phyloP scores from a whole-genome alignment of 2,888 invertebrate species.

The Pristionchus exspectatus region DNA sequence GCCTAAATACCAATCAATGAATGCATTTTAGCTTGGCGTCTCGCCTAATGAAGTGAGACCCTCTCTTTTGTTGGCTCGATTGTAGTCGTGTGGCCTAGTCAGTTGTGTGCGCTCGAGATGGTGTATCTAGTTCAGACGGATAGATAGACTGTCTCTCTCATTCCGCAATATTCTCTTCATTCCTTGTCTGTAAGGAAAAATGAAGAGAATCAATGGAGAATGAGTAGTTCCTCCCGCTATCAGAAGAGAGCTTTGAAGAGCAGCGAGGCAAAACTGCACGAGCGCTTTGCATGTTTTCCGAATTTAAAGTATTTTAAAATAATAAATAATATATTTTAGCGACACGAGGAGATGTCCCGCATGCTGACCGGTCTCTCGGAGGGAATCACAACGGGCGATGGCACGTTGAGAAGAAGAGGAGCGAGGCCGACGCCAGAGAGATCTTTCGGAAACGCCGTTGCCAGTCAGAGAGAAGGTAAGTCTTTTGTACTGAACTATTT shows the following conservation, averaged over 20 bases:
- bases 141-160: neutral
- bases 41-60: slow-evolving; percentile 36
- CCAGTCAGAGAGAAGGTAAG: slow-evolving; percentile 60
- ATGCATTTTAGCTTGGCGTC: slow-evolving; percentile 11
- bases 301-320: neutral
- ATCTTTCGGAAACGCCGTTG: slow-evolving; percentile 54
- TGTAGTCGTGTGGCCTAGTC: neutral
- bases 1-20: neutral
- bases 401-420: slow-evolving; percentile 66
- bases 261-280: neutral
- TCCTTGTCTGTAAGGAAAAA: neutral
- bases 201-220: neutral
- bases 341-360: slow-evolving; percentile 76
- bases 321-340: slow-evolving; percentile 57
- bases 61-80: neutral
- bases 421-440: slow-evolving; percentile 69
- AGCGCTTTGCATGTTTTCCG: slow-evolving; percentile 36
- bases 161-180: too few relatives aligned
- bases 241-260: neutral
- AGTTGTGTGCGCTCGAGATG: neutral
- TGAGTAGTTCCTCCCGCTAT: neutral
- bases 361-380: slow-evolving; percentile 64
- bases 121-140: neutral
- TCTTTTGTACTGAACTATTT: too few relatives aligned
- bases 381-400: slow-evolving; percentile 63